Evolutionary conservation across 92 coral and sea anemone genomes (phyloP).

Genomic region (Plumapathes pennacea): DNA sequence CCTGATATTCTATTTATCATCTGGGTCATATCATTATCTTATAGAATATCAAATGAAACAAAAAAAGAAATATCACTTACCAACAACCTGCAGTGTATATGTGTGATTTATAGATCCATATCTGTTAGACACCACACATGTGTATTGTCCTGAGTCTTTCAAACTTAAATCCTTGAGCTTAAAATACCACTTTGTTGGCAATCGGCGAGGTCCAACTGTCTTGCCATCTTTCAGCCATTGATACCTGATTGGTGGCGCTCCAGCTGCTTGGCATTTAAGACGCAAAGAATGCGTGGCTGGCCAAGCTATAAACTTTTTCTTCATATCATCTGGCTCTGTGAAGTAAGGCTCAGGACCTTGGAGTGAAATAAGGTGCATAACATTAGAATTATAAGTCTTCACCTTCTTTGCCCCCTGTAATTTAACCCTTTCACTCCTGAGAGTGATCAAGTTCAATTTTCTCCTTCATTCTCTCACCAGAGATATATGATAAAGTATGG

Average conservation of each 20-base stretch:
- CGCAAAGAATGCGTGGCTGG: constrained; percentile 73
- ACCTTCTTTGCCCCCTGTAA: too few relatives aligned
- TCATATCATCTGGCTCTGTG: constrained; percentile 38
- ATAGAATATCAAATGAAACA: too few relatives aligned
- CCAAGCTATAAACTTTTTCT: constrained; percentile 75
- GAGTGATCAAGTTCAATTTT: too few relatives aligned
- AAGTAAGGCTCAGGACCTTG: constrained; percentile 50
- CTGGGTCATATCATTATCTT: too few relatives aligned
- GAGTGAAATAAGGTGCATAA: neutral
- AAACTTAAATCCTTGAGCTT: constrained; percentile 75
- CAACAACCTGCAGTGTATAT: constrained; percentile 72
- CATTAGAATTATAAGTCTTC: neutral
- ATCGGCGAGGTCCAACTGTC: constrained; percentile 45
- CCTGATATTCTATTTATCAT: too few relatives aligned
- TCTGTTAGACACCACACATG: constrained; percentile 84
- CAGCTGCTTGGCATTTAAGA: constrained; percentile 72
- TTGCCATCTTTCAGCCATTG: constrained; percentile 82
- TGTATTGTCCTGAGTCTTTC: constrained; percentile 73
- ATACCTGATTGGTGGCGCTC: constrained; percentile 77
- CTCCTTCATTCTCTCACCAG: too few relatives aligned
- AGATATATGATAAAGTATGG: too few relatives aligned
- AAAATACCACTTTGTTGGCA: constrained; percentile 73
- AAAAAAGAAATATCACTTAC: too few relatives aligned
- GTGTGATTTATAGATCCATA: constrained; percentile 84
- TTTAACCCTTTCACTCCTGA: too few relatives aligned